Conservation (phyloP, 2,797 vertebrate genomes). For the Coregonus ussuriensis region DNA sequence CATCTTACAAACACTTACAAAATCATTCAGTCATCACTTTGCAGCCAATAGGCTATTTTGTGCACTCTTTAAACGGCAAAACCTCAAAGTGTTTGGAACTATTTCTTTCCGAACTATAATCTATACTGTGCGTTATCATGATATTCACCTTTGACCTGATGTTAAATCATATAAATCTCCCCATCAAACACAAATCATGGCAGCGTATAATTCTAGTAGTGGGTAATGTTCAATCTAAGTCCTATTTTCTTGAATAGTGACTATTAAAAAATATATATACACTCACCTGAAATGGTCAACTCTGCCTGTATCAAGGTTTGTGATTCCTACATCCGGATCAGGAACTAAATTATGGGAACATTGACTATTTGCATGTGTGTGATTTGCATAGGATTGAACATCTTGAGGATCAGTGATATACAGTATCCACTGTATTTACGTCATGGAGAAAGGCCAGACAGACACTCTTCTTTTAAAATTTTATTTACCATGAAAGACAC, state of each 20-base stretch:
- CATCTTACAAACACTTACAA: not conserved
- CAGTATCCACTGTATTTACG: too few species aligned
- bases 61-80: not conserved
- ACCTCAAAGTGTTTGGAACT: not conserved
- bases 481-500: too few species aligned
- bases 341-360: not conserved
- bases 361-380: constrained; percentile 18
- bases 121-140: not conserved
- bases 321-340: not conserved
- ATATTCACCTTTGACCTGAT: not conserved
- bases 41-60: not conserved
- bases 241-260: not conserved
- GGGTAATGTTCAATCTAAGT: not conserved
- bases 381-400: constrained; percentile 33
- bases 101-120: not conserved
- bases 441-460: too few species aligned
- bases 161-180: not conserved
- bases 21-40: not conserved
- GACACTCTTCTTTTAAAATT: too few species aligned
- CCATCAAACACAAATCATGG: not conserved
- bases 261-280: not conserved
- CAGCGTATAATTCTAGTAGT: not conserved
- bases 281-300: constrained; percentile 7
- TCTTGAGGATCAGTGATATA: too few species aligned
- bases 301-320: not conserved